Evolutionary conservation across 2,888 invertebrate genomes (phyloP).

Genomic region (Autographa gamma): DNA sequence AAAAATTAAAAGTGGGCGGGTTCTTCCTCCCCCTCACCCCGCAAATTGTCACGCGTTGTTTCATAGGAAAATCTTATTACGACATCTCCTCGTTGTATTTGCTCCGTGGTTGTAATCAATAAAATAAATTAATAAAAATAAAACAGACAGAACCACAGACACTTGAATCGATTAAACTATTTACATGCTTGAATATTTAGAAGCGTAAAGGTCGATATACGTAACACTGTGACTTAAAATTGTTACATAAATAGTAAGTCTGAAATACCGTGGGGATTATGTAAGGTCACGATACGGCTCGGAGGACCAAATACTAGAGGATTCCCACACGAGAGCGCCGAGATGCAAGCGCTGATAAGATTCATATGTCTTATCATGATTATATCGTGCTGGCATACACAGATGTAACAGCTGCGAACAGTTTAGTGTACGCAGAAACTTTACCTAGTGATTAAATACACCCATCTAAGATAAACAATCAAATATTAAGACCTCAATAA

Average conservation of each 20-base stretch:
- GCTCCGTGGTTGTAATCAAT: no score
- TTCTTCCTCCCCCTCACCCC: no score
- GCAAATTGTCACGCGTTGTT: no score
- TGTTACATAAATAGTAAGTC: slow-evolving; percentile 19
- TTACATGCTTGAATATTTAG: slow-evolving; percentile 2
- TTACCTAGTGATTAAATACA: background rate
- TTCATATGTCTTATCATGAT: slow-evolving; percentile 26
- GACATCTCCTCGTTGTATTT: no score
- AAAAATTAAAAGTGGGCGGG: no score
- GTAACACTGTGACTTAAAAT: background rate
- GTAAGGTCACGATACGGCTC: slow-evolving; percentile 30
- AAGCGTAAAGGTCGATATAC: slow-evolving; percentile 1
- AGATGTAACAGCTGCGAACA: background rate
- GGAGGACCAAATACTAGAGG: slow-evolving; percentile 41
- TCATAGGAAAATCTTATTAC: no score
- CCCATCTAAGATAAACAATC: background rate
- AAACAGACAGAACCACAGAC: background rate
- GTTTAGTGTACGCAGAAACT: background rate
- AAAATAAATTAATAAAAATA: no score
- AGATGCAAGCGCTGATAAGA: slow-evolving; percentile 37
- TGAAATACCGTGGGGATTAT: slow-evolving; percentile 20
- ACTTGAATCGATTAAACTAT: background rate
- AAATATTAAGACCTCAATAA: background rate
- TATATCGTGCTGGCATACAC: slow-evolving; percentile 4
- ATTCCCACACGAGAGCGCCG: slow-evolving; percentile 41